phyloP scores from a whole-genome alignment of 2,797 vertebrate genomes.

The Danionella dracula region DNA sequence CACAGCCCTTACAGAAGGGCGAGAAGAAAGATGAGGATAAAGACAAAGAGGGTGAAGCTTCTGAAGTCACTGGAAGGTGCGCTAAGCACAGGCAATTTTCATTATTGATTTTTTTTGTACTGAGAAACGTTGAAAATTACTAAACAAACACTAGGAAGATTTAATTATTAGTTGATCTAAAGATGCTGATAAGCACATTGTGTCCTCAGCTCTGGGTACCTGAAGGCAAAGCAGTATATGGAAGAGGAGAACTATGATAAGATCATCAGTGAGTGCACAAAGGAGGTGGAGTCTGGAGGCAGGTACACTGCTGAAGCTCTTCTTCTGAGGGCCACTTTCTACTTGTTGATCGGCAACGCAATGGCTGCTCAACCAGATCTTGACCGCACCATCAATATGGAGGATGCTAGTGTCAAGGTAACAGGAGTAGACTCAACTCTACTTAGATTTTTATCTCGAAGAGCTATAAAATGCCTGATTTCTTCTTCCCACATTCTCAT shows the following conservation, averaged over 20 bases:
- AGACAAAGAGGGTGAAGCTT: slow-evolving; percentile 94
- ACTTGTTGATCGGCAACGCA: slow-evolving; percentile 94
- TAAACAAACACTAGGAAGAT: too few relatives aligned
- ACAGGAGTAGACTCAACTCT: background rate
- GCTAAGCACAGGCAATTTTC: background rate
- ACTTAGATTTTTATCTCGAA: too few relatives aligned
- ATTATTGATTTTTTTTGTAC: too few relatives aligned
- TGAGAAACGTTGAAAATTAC: too few relatives aligned
- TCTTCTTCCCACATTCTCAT: too few relatives aligned
- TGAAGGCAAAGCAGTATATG: slow-evolving; percentile 98
- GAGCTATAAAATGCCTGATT: too few relatives aligned
- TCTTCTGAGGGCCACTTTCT: slow-evolving; percentile 93
- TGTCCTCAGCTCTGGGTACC: slow-evolving; percentile 82
- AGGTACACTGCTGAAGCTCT: slow-evolving; percentile 90
- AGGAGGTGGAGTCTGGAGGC: slow-evolving; percentile 89
- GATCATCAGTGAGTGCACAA: slow-evolving; percentile 97
- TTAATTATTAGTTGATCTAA: too few relatives aligned
- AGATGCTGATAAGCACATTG: background rate
- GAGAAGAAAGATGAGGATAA: slow-evolving; percentile 99
- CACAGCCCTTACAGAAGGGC: slow-evolving; percentile 91
- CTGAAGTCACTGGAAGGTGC: slow-evolving; percentile 90
- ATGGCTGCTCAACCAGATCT: slow-evolving; percentile 90
- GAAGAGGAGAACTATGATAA: slow-evolving; percentile 99
- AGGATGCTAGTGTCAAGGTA: slow-evolving; percentile 93
- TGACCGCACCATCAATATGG: slow-evolving; percentile 91